phyloP scores from a whole-genome alignment of 2,888 invertebrate genomes.

The Oxyteleia sp. region DNA sequence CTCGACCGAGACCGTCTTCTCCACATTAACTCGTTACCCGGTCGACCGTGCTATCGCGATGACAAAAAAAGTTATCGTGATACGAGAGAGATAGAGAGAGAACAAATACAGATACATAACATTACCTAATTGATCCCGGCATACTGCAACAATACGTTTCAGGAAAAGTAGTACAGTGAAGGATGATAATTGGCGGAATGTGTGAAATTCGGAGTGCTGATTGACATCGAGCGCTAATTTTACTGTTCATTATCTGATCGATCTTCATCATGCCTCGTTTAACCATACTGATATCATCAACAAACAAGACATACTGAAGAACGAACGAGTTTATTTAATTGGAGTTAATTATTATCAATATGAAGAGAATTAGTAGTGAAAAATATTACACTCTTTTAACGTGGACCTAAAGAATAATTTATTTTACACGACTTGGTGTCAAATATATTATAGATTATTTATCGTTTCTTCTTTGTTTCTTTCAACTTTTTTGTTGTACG shows the following conservation, averaged over 20 bases:
- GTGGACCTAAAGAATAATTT: neutral
- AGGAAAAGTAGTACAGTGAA: constrained; percentile 62
- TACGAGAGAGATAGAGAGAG: constrained; percentile 57
- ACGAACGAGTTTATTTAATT: neutral
- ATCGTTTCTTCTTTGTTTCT: neutral
- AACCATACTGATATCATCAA: neutral
- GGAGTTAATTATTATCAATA: neutral
- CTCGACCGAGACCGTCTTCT: constrained; percentile 75
- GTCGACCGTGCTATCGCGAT: constrained; percentile 76
- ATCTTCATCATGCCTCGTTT: constrained; percentile 17
- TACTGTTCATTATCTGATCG: constrained; percentile 1
- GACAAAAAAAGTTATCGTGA: constrained; percentile 75
- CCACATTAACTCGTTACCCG: constrained; percentile 73
- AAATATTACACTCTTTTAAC: too few relatives aligned
- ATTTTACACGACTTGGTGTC: neutral
- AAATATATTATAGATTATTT: neutral
- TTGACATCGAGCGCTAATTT: constrained; percentile 34
- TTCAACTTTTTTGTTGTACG: neutral
- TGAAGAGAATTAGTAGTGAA: neutral
- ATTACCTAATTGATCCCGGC: constrained; percentile 85
- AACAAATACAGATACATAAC: constrained; percentile 81
- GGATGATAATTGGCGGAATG: constrained; percentile 47
- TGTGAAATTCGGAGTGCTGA: constrained; percentile 46
- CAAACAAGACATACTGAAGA: constrained; percentile 5
- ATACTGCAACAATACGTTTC: constrained; percentile 83